Evolutionary conservation across 2,113 vertebrate genomes (phyloP).

Genomic region (Pollachius pollachius): DNA sequence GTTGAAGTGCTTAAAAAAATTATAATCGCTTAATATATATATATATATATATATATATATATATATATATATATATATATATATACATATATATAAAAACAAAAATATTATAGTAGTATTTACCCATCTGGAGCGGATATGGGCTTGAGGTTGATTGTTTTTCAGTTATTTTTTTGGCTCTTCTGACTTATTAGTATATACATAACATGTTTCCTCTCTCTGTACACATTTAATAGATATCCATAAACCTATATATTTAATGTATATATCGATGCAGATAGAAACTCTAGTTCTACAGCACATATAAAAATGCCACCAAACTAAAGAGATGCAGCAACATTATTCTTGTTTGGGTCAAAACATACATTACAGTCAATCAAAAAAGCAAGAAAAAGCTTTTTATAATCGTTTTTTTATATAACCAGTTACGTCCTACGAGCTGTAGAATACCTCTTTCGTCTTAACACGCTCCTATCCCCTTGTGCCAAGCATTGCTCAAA

Average conservation of each 20-base stretch:
- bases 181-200: conserved; percentile 56
- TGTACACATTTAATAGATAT: conserved; percentile 63
- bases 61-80: not conserved
- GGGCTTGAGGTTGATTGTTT: conserved; percentile 39
- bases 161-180: conserved; percentile 62
- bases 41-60: conserved; percentile 6
- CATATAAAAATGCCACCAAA: conserved; percentile 18
- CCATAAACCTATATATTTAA: conserved; percentile 46
- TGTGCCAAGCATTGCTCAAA: too few relatives aligned
- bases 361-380: conserved; percentile 31
- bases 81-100: conserved; percentile 1
- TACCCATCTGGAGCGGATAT: conserved; percentile 23
- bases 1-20: not conserved
- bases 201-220: conserved; percentile 51
- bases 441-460: too few relatives aligned
- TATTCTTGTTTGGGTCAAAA: conserved; percentile 45
- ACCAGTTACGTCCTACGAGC: not conserved
- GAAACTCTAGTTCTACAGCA: conserved; percentile 39
- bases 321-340: conserved; percentile 52
- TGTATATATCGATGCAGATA: conserved; percentile 39
- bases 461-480: too few relatives aligned
- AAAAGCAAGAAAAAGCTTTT: conserved; percentile 2
- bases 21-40: not conserved
- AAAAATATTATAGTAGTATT: conserved; percentile 43
- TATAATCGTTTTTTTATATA: not conserved